A percentile compares a stretch with the other conserved stretches of the same genome.
Conservation (phyloP, 92 coral and sea anemone genomes). For the Palythoa heliodiscus region DNA sequence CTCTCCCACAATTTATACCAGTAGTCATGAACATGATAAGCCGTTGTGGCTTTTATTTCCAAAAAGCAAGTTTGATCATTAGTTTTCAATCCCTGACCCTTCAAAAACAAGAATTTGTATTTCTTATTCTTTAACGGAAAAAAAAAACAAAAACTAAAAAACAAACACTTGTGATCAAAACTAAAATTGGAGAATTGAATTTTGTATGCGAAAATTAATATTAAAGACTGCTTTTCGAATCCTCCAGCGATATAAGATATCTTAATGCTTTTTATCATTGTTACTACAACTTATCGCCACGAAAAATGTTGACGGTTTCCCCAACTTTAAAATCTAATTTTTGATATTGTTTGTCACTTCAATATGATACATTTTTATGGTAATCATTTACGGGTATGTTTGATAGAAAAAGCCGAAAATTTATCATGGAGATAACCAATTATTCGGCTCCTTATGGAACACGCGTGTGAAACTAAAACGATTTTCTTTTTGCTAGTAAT, state of each 20-base stretch:
- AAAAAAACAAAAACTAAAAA: not conserved
- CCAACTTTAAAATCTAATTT: not conserved
- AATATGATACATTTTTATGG: not conserved
- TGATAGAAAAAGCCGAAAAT: not conserved
- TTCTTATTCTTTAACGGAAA: not conserved
- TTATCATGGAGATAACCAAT: not conserved
- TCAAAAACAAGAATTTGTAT: not conserved
- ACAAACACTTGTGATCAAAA: not conserved
- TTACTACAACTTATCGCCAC: not conserved
- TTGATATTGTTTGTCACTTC: not conserved
- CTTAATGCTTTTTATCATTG: not conserved
- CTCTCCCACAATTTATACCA: constrained; percentile 12
- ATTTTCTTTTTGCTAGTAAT: too few species aligned
- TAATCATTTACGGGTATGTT: not conserved
- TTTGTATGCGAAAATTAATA: not conserved
- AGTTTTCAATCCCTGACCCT: not conserved
- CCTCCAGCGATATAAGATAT: not conserved
- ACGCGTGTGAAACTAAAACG: not conserved
- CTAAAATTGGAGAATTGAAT: not conserved
- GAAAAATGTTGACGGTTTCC: not conserved
- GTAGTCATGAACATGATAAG: not conserved
- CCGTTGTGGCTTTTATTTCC: not conserved
- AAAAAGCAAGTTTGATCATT: too few species aligned
- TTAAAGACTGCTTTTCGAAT: not conserved
- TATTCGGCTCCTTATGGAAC: not conserved